phyloP scores from a whole-genome alignment of 2,888 invertebrate genomes.

The Chrysodeixis includens region DNA sequence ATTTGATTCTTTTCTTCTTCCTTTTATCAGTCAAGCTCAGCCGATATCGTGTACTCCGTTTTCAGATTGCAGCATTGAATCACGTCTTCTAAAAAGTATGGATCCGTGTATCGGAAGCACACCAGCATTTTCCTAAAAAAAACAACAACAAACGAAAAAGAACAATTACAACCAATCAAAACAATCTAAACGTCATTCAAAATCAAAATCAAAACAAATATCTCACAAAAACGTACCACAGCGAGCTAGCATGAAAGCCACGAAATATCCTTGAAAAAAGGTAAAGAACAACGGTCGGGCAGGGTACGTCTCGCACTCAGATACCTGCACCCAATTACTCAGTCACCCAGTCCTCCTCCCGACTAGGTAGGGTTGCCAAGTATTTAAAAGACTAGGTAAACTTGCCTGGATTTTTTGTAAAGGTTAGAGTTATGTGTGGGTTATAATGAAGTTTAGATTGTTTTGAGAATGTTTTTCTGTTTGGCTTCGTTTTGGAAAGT shows the following conservation, averaged over 20 bases:
- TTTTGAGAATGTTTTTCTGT: too few species aligned
- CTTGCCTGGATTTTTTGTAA: not conserved
- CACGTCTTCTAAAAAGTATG: too few species aligned
- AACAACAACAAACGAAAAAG: too few species aligned
- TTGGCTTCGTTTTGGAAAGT: too few species aligned
- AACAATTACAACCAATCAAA: not conserved
- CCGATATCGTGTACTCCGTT: too few species aligned
- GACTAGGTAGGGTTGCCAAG: conserved; percentile 35
- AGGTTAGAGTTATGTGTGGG: not conserved
- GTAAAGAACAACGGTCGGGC: conserved; percentile 32
- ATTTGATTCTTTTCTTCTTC: too few species aligned
- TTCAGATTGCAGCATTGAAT: too few species aligned
- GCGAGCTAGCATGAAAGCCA: not conserved
- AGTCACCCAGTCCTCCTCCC: conserved; percentile 67
- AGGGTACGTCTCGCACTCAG: conserved; percentile 53
- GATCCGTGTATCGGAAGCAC: too few species aligned
- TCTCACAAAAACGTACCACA: not conserved
- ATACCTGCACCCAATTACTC: conserved; percentile 83
- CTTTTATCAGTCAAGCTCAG: too few species aligned
- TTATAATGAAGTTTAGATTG: too few species aligned
- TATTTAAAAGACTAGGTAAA: not conserved
- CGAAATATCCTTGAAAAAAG: conserved; percentile 38
- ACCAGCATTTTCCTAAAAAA: too few species aligned
- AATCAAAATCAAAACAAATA: conserved; percentile 3
- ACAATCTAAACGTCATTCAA: not conserved